Percentiles rank a stretch among this genome's conserved stretches.
Evolutionary conservation across 1,140 invertebrate genomes (phyloP).

Genomic region (Elymnias hypermnestra): DNA sequence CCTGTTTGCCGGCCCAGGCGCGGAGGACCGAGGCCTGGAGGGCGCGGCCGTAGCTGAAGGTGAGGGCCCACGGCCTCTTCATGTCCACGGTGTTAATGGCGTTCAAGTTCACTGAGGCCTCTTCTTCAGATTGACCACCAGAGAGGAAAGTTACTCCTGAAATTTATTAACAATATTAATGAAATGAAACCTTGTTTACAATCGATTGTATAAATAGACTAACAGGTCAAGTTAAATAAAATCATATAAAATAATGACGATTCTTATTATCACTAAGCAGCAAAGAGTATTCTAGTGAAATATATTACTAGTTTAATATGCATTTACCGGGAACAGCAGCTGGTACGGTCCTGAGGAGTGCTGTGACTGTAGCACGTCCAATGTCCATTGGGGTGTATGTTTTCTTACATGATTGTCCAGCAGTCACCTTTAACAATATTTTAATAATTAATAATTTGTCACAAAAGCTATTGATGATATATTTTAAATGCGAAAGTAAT

Average conservation of each 20-base stretch:
- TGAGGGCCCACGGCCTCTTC: constrained; percentile 94
- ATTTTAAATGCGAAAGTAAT: no score
- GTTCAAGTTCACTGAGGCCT: constrained; percentile 94
- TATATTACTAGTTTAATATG: constrained; percentile 4
- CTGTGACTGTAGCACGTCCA: constrained; percentile 91
- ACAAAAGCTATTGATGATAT: no score
- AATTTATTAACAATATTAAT: constrained; percentile 13
- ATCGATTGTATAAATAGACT: no score
- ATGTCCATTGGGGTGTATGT: constrained; percentile 86
- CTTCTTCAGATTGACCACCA: constrained; percentile 96
- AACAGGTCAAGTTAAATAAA: no score
- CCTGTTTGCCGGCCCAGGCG: constrained; percentile 93
- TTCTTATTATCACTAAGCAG: no score
- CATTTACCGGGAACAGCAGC: constrained; percentile 88
- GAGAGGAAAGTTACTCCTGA: constrained; percentile 91
- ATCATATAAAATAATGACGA: no score
- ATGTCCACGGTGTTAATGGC: constrained; percentile 90
- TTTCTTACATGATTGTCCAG: constrained; percentile 87
- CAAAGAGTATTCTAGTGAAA: no score
- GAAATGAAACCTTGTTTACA: background rate
- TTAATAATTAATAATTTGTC: no score
- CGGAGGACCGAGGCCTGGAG: constrained; percentile 92
- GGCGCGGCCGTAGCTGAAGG: constrained; percentile 95
- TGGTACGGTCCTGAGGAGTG: constrained; percentile 91
- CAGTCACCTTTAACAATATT: no score